phyloP scores from a whole-genome alignment of 1,140 invertebrate species.

The Apis dorsata region DNA sequence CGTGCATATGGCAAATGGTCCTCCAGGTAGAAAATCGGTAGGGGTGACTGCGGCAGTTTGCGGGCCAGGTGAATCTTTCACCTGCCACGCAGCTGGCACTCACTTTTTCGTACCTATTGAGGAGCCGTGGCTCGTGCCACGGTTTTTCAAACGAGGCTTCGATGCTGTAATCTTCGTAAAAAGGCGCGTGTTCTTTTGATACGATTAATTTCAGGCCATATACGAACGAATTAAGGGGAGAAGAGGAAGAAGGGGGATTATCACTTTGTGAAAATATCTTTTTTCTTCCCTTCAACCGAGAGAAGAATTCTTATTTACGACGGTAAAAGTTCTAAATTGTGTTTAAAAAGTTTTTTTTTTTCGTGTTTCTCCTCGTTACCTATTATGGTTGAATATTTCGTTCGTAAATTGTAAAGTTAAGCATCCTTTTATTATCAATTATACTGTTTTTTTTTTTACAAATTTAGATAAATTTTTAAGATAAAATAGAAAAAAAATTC shows the following conservation, averaged over 20 bases:
- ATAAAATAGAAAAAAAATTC: no score
- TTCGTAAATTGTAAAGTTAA: neutral
- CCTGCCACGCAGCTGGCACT: conserved; percentile 75
- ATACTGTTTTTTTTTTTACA: neutral
- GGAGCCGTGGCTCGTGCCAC: conserved; percentile 39
- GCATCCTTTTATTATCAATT: conserved; percentile 35
- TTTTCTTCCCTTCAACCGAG: neutral
- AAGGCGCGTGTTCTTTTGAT: neutral
- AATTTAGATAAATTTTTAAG: no score
- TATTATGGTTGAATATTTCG: no score
- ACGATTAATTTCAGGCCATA: neutral
- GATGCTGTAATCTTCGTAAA: no score
- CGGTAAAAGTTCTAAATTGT: neutral
- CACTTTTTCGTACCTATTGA: conserved; percentile 47
- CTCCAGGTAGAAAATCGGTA: conserved; percentile 63
- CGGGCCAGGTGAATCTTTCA: conserved; percentile 75
- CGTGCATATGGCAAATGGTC: conserved; percentile 68
- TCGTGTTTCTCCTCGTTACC: neutral
- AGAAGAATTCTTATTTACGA: conserved; percentile 14
- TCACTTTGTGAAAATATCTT: neutral
- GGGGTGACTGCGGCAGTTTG: conserved; percentile 72
- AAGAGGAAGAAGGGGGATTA: neutral
- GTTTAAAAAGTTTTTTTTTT: neutral
- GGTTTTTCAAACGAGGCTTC: neutral
- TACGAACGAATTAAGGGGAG: conserved; percentile 13